Conservation (phyloP, 2,888 invertebrate genomes). For the Dicycla oo region DNA sequence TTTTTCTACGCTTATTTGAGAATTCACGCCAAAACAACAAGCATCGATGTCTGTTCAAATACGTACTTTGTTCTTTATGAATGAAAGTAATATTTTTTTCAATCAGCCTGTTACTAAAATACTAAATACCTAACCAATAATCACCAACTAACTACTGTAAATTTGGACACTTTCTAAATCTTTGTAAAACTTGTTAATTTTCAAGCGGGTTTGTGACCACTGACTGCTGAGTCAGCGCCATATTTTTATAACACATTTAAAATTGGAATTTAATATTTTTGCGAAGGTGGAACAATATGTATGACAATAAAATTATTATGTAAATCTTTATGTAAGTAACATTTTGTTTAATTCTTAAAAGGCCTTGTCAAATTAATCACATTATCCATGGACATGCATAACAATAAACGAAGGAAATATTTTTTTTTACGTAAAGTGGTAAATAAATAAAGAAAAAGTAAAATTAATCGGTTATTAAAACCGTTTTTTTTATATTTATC, state of each 20-base stretch:
- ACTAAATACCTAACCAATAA: neutral
- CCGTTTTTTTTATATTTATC: neutral
- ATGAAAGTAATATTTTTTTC: neutral
- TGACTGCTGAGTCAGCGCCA: neutral
- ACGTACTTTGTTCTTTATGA: neutral
- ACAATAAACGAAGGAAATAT: neutral
- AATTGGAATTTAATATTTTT: constrained; percentile 1
- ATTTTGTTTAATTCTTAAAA: constrained; percentile 3
- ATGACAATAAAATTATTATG: constrained; percentile 7
- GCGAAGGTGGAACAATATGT: neutral
- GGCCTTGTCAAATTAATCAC: constrained; percentile 1
- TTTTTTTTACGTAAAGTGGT: neutral
- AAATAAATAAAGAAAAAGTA: neutral
- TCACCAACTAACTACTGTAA: neutral
- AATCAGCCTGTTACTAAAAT: neutral
- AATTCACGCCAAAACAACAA: neutral
- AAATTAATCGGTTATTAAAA: neutral
- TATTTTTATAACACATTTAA: neutral
- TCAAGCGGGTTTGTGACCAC: constrained; percentile 5
- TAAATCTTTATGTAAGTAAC: constrained; percentile 12
- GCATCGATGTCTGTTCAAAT: neutral
- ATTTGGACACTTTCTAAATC: neutral
- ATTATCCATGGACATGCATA: neutral
- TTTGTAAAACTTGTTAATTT: no score
- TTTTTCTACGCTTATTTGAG: neutral